phyloP scores from a whole-genome alignment of 53 echinoderm and acorn worm genomes.

The Henricia sp. region DNA sequence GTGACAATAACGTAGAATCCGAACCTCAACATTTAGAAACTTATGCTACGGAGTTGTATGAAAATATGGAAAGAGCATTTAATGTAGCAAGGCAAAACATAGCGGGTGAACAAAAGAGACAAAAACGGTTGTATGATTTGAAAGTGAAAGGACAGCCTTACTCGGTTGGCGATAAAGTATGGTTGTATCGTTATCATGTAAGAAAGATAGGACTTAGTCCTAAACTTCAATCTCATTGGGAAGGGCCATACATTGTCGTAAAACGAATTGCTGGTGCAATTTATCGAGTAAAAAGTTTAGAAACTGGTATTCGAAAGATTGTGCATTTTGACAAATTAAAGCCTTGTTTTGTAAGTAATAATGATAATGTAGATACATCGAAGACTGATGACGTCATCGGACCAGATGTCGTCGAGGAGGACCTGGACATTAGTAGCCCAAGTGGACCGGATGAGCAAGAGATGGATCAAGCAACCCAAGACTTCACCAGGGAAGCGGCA shows the following conservation, averaged over 20 bases:
- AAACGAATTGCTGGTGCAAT: no score
- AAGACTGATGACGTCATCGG: no score
- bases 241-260: background rate
- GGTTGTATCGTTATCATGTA: constrained; percentile 1
- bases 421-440: no score
- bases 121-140: background rate
- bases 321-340: background rate
- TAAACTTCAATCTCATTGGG: no score
- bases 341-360: background rate
- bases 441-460: no score
- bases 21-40: no score
- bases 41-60: background rate
- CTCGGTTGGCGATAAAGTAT: background rate
- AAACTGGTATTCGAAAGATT: background rate
- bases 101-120: background rate
- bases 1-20: no score
- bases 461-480: no score
- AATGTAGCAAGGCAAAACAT: background rate
- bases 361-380: no score
- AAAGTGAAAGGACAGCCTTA: background rate
- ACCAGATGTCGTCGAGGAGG: no score
- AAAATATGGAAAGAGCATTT: background rate
- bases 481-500: no score
- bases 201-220: background rate
- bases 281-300: background rate